These are phyloP conservation scores for Bagarius yarrelli DNA, from an alignment of 2,113 vertebrate genomes.

Conservation along the genomic window DNA sequence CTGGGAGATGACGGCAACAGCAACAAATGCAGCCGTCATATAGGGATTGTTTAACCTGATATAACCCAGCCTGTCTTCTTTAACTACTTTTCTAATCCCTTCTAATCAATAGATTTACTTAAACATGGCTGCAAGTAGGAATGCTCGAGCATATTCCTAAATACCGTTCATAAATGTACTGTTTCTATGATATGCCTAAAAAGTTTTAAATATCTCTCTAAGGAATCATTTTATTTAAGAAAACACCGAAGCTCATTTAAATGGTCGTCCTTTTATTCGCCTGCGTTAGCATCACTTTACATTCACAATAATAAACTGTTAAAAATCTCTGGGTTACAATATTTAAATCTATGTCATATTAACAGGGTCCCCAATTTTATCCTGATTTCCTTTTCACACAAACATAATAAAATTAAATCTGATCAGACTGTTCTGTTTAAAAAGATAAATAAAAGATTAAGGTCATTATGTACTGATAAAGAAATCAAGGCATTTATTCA, in stretches of 20 bases:
- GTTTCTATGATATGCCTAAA: background rate
- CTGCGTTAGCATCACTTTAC: background rate
- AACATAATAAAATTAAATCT: conserved; percentile 36
- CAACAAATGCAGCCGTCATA: no score
- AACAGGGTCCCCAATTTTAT: background rate
- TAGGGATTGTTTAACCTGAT: background rate
- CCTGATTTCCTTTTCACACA: background rate
- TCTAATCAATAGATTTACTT: background rate
- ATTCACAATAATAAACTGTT: background rate
- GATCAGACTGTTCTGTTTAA: conserved; percentile 48
- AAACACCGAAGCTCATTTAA: background rate
- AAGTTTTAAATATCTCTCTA: background rate
- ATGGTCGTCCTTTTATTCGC: background rate
- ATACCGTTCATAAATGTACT: background rate
- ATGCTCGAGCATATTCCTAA: background rate
- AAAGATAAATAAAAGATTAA: conserved; percentile 48
- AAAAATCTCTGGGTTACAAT: background rate
- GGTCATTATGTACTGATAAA: conserved; percentile 52
- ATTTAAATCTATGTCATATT: no score
- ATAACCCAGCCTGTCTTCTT: background rate
- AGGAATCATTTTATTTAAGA: background rate
- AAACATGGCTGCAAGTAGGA: background rate
- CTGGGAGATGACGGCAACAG: background rate
- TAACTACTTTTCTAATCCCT: background rate
- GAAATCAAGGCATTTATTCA: conserved; percentile 36